These are phyloP conservation scores for Cartodere bifasciata DNA, from an alignment of 2,888 invertebrate species.

Conservation along the genomic window DNA sequence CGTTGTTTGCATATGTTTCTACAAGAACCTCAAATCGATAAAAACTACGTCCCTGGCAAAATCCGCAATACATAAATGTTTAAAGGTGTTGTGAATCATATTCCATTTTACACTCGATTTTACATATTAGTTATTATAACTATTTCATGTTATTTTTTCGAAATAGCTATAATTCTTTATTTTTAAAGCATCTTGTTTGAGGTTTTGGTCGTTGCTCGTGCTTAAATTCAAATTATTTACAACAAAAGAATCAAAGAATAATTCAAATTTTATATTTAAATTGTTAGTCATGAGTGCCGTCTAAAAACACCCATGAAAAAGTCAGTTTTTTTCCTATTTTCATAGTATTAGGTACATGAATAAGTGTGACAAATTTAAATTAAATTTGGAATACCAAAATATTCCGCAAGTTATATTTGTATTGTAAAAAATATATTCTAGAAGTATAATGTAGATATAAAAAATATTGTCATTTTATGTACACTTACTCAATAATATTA, in stretches of 20 bases:
- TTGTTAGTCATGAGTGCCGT: too few relatives aligned
- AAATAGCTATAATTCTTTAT: too few relatives aligned
- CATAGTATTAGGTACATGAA: conserved; percentile 7
- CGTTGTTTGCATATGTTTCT: conserved; percentile 99
- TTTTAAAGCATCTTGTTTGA: too few relatives aligned
- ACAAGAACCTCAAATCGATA: conserved; percentile 94
- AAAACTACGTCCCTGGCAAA: conserved; percentile 99
- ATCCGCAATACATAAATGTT: conserved; percentile 83
- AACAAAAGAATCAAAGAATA: too few relatives aligned
- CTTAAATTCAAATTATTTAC: too few relatives aligned
- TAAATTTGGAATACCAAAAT: conserved; percentile 16
- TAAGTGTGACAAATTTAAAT: conserved; percentile 11
- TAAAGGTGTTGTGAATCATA: not conserved
- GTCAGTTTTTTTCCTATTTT: conserved; percentile 7
- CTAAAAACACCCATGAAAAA: too few relatives aligned
- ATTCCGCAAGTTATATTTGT: conserved; percentile 21
- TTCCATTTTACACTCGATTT: not conserved
- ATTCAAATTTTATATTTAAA: too few relatives aligned
- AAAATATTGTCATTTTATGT: conserved; percentile 12
- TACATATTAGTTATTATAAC: not conserved
- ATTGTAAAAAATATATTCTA: conserved; percentile 16
- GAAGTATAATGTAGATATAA: conserved; percentile 12
- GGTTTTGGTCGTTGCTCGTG: too few relatives aligned
- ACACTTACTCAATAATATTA: conserved; percentile 8
- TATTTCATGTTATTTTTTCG: too few relatives aligned